phyloP scores from a whole-genome alignment of 2,113 vertebrate genomes.

The Brachyistius frenatus region DNA sequence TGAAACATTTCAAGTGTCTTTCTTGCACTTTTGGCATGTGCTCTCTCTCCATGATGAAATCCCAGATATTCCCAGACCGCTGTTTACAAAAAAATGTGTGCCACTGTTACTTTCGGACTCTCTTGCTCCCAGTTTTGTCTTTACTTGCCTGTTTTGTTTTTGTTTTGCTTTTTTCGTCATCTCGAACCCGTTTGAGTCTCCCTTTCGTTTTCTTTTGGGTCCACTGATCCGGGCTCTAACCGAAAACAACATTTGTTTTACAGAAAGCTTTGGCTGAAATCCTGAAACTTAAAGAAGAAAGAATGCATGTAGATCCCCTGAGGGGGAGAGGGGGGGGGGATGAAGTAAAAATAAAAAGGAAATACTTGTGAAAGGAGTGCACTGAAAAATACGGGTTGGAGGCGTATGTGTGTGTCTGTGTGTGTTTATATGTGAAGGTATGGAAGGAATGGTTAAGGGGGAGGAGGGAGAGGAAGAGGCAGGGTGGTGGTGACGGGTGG shows the following conservation, averaged over 20 bases:
- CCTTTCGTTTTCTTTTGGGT: no score
- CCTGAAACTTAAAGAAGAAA: slow-evolving; percentile 24
- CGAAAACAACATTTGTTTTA: slow-evolving; percentile 20
- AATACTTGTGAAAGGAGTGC: slow-evolving; percentile 45
- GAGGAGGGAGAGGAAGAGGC: neutral
- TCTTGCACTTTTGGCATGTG: no score
- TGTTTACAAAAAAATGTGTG: no score
- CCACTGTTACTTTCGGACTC: no score
- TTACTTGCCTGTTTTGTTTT: no score
- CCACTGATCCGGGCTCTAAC: no score
- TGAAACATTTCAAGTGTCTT: no score
- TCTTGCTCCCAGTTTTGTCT: no score
- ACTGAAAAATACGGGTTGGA: slow-evolving; percentile 6
- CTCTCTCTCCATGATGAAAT: no score
- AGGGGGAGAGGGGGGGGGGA: neutral
- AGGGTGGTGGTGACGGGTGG: neutral
- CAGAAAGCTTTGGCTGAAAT: neutral
- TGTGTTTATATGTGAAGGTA: slow-evolving; percentile 9
- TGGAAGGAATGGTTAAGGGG: slow-evolving; percentile 33
- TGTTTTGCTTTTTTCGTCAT: no score
- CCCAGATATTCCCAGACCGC: no score
- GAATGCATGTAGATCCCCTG: slow-evolving; percentile 40
- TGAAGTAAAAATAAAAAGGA: slow-evolving; percentile 6
- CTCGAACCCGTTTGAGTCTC: no score
- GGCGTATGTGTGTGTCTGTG: slow-evolving; percentile 1